Percentiles rank a stretch among this genome's conserved stretches.
These are phyloP conservation scores for Cerastis rubricosa DNA, from an alignment of 2,888 invertebrate species.

Conservation along the genomic window DNA sequence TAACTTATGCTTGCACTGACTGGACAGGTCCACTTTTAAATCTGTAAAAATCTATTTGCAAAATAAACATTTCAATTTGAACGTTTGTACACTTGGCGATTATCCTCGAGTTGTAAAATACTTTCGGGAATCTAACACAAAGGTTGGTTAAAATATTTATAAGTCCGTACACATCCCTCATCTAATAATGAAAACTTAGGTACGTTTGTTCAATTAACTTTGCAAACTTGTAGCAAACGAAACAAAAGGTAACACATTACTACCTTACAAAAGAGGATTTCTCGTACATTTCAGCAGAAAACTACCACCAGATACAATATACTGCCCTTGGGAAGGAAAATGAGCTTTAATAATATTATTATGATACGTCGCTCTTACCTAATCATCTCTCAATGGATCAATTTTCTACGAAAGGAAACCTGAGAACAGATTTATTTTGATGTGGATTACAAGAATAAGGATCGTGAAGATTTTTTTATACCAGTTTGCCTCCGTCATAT, in stretches of 20 bases:
- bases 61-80: too few species aligned
- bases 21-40: too few species aligned
- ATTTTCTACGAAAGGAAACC: background rate
- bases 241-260: background rate
- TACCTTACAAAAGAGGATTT: background rate
- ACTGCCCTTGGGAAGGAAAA: slow-evolving; percentile 24
- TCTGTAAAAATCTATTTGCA: too few species aligned
- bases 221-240: background rate
- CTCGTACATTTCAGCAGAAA: background rate
- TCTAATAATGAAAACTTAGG: slow-evolving; percentile 6
- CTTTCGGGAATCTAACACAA: background rate
- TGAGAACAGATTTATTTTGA: background rate
- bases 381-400: slow-evolving; percentile 32
- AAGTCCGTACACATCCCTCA: background rate
- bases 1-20: too few species aligned
- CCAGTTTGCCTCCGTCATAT: background rate
- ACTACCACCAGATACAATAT: slow-evolving; percentile 7
- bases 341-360: slow-evolving; percentile 22
- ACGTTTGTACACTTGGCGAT: too few species aligned
- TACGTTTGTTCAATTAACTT: slow-evolving; percentile 10
- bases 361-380: slow-evolving; percentile 15
- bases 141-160: background rate
- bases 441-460: background rate
- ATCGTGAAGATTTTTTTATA: background rate
- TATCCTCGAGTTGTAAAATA: background rate